Evolutionary conservation across 2,797 vertebrate species (phyloP).

Genomic region (Rhabdophis nuchalis): DNA sequence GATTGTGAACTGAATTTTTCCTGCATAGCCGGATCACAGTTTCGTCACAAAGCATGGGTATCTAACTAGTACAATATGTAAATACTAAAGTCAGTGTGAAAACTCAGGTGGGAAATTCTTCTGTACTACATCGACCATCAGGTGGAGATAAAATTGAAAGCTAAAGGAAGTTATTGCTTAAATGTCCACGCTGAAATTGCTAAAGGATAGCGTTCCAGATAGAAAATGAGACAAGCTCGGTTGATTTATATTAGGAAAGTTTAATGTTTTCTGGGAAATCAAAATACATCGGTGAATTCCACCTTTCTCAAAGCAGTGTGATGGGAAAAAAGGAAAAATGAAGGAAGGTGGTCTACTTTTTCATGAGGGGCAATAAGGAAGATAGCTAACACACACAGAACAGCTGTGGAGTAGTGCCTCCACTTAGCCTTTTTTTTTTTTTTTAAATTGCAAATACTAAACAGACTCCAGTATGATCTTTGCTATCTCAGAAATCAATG

Average conservation of each 20-base stretch:
- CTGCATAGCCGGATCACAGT: too few species aligned
- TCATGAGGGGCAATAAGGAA: background rate
- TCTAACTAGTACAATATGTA: background rate
- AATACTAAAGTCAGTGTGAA: background rate
- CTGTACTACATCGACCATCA: fast-evolving
- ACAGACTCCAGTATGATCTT: background rate
- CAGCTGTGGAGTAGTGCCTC: background rate
- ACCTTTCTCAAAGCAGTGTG: background rate
- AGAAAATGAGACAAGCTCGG: background rate
- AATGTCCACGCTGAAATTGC: background rate
- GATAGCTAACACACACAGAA: background rate
- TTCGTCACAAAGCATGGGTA: too few species aligned
- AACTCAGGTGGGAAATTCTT: background rate
- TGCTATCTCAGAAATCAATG: background rate
- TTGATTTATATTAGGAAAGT: background rate
- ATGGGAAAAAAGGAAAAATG: background rate
- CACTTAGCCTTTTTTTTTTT: background rate
- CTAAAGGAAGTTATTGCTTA: background rate
- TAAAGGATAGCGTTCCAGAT: background rate
- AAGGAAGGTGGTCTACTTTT: background rate
- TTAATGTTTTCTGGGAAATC: background rate
- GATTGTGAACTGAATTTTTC: too few species aligned
- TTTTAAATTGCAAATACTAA: background rate
- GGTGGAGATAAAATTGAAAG: background rate
- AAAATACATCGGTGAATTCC: background rate